Conservation (phyloP, 2,797 vertebrate genomes). For the Lagodon rhomboides region DNA sequence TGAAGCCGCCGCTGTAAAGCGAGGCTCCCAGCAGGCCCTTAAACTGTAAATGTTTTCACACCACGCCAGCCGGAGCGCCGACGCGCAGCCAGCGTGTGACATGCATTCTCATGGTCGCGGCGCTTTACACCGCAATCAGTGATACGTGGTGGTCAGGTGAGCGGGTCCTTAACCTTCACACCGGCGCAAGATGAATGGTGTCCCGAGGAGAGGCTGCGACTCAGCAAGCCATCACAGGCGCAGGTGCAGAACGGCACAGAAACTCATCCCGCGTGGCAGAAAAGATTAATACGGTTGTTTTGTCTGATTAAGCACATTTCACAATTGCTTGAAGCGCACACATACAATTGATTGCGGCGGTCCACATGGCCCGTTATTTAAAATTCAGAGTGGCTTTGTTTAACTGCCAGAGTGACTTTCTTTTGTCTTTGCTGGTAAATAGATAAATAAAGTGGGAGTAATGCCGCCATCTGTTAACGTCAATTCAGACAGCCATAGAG, state of each 20-base stretch:
- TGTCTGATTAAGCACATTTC: constrained; percentile 29
- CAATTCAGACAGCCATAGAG: constrained; percentile 47
- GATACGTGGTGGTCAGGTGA: constrained; percentile 70
- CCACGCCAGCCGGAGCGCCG: constrained; percentile 11
- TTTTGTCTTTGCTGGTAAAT: constrained; percentile 75
- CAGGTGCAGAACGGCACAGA: constrained; percentile 38
- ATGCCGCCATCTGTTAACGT: constrained; percentile 74
- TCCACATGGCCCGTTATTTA: constrained; percentile 23
- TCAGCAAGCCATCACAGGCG: constrained; percentile 42
- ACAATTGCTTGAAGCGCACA: constrained; percentile 4
- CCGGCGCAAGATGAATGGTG: constrained; percentile 67
- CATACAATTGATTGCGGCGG: constrained; percentile 21
- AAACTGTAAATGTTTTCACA: constrained; percentile 71
- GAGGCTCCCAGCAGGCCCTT: constrained; percentile 37
- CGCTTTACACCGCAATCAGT: constrained; percentile 59
- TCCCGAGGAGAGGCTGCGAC: constrained; percentile 30
- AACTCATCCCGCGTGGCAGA: not conserved
- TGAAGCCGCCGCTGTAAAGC: constrained; percentile 45
- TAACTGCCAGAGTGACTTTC: constrained; percentile 67
- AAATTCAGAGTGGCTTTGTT: constrained; percentile 43
- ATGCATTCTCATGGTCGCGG: constrained; percentile 47
- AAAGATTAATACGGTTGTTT: constrained; percentile 49
- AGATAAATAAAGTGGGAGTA: constrained; percentile 60
- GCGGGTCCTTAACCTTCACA: constrained; percentile 72
- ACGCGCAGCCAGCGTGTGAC: constrained; percentile 53